These are phyloP conservation scores for Lycocorax pyrrhopterus DNA, from an alignment of 2,113 vertebrate species.

Conservation along the genomic window DNA sequence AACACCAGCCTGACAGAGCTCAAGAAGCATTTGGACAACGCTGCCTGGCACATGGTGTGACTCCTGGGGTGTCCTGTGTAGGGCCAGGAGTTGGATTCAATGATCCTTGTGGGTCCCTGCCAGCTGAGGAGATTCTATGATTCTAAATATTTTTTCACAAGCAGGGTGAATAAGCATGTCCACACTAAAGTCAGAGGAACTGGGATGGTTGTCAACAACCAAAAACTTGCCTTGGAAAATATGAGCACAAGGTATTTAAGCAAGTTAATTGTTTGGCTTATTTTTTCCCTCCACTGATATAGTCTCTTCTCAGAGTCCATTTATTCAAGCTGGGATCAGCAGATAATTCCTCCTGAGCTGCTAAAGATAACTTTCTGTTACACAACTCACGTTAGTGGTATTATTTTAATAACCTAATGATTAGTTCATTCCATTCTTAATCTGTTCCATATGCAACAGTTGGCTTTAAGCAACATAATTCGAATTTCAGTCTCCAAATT, in stretches of 20 bases:
- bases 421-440: conserved; percentile 36
- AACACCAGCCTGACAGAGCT: background rate
- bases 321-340: background rate
- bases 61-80: background rate
- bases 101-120: background rate
- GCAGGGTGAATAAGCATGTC: background rate
- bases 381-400: background rate
- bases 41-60: background rate
- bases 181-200: background rate
- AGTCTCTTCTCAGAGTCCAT: background rate
- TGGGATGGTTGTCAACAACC: background rate
- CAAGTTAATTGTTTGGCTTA: background rate
- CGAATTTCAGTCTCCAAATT: background rate
- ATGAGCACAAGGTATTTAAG: background rate
- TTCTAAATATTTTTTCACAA: background rate
- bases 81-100: background rate
- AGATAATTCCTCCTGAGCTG: conserved; percentile 8
- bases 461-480: background rate
- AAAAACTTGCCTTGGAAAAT: background rate
- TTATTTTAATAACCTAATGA: conserved; percentile 36
- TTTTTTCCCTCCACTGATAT: background rate
- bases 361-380: background rate
- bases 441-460: conserved; percentile 17
- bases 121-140: background rate
- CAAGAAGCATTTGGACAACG: accelerated